Conservation (phyloP, 1,140 invertebrate genomes). For the Pissodes strobi region DNA sequence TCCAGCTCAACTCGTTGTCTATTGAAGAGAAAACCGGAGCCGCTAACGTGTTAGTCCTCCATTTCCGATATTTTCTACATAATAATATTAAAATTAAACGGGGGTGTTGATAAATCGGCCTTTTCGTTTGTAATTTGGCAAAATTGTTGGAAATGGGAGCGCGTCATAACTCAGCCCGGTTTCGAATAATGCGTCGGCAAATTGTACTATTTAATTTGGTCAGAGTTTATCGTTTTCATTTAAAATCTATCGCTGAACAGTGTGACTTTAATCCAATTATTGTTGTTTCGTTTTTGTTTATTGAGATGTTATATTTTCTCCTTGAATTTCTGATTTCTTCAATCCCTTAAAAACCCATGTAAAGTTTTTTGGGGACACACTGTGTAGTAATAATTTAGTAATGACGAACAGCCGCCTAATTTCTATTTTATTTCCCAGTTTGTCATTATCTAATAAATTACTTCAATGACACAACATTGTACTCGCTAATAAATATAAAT, state of each 20-base stretch:
- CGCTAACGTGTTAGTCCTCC: too few relatives aligned
- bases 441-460: conserved; percentile 6
- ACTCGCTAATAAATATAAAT: conserved; percentile 4
- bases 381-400: too few relatives aligned
- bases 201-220: conserved; percentile 16
- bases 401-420: too few relatives aligned
- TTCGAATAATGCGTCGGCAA: conserved; percentile 5
- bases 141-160: conserved; percentile 8
- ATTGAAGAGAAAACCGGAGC: too few relatives aligned
- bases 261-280: too few relatives aligned
- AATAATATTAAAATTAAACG: conserved; percentile 14
- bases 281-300: too few relatives aligned
- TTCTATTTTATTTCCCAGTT: neutral
- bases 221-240: conserved; percentile 10
- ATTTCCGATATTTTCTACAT: too few relatives aligned
- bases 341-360: too few relatives aligned
- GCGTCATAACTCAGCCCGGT: conserved; percentile 13
- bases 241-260: conserved; percentile 1
- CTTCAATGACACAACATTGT: conserved; percentile 4
- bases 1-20: too few relatives aligned
- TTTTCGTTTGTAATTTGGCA: conserved; percentile 16
- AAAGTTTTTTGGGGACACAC: too few relatives aligned
- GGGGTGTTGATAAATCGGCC: conserved; percentile 18
- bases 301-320: too few relatives aligned
- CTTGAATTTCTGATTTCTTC: too few relatives aligned